These are phyloP conservation scores for Cyclargus thomasi DNA, from an alignment of 1,140 invertebrate genomes.

Conservation along the genomic window DNA sequence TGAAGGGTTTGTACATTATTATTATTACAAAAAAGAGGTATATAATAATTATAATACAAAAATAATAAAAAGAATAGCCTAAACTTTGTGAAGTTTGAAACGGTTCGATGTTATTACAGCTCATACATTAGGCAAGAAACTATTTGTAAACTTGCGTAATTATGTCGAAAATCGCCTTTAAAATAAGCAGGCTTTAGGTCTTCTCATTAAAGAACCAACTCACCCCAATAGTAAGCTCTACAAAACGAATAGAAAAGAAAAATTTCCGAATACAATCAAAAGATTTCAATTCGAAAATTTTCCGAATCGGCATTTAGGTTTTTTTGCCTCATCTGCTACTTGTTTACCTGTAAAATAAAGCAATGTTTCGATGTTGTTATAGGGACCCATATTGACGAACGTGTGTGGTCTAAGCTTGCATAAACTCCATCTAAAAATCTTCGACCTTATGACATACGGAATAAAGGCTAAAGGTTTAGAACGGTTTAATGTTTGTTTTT, in stretches of 20 bases:
- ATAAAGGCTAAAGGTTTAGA: constrained; percentile 28
- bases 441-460: constrained; percentile 27
- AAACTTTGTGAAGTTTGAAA: no score
- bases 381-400: constrained; percentile 56
- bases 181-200: no score
- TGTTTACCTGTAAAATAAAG: constrained; percentile 68
- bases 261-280: background rate
- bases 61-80: no score
- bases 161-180: no score
- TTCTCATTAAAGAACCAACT: no score
- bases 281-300: constrained; percentile 28
- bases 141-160: no score
- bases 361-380: constrained; percentile 69
- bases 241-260: background rate
- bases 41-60: no score
- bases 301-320: constrained; percentile 26
- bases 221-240: no score
- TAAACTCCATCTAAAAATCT: constrained; percentile 26
- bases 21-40: no score
- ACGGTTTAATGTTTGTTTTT: constrained; percentile 35
- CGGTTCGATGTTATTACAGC: no score
- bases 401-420: constrained; percentile 55
- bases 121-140: no score
- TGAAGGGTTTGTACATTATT: no score
- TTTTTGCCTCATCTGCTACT: constrained; percentile 48